Evolutionary conservation across 1,140 invertebrate species (phyloP), one percentile per base, ranked within the genome.

Genomic region (Cyphomyrmex costatus): DNA sequence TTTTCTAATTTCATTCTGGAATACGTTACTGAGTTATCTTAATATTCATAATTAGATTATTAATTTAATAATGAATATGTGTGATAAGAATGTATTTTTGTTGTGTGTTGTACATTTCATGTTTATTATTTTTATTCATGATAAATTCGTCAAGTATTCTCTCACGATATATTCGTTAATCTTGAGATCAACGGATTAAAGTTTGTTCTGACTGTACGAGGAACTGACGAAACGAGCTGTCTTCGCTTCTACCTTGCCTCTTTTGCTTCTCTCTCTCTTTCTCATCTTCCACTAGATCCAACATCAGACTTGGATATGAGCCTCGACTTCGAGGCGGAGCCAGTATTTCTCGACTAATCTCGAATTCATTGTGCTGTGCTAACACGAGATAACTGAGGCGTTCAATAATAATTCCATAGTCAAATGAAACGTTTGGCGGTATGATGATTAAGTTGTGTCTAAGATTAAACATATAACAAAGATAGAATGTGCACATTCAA

Each of bases 181-280:
- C 88, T 87, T 21, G 78, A 90, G 85, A 90, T 90, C 86, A 88
- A 42, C 60, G 89, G 71, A 90, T 90, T 79, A 83, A 90, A 90
- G 70, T 90, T 88, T 61, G 76, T 85, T 82, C 71, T 42, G 53
- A 82, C 80, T 85, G 58, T 58, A 87, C 58, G 68, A 24, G 51
- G 2, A 78, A 63, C 61, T 76, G 53, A 87, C 80, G 76, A 83
- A 85, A 89, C 85, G 73, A 83, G 86, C 68, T 87, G 60, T 60
- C 14, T 80, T 78, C 76, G 33, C 63, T 79, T 73, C 51, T 27
- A 8, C 10, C 30, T 10, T 63, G 16, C 19, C 53, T 74, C 77
- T 68, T 49, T 68, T 27, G 19, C 46, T 21, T n/a, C 24, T 68
- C 60, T 58, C 71, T 46, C 30, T 86, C 58, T 88, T 68, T 71